Conservation (phyloP, 2,113 vertebrate genomes). For the Chloroceryle aenea region DNA sequence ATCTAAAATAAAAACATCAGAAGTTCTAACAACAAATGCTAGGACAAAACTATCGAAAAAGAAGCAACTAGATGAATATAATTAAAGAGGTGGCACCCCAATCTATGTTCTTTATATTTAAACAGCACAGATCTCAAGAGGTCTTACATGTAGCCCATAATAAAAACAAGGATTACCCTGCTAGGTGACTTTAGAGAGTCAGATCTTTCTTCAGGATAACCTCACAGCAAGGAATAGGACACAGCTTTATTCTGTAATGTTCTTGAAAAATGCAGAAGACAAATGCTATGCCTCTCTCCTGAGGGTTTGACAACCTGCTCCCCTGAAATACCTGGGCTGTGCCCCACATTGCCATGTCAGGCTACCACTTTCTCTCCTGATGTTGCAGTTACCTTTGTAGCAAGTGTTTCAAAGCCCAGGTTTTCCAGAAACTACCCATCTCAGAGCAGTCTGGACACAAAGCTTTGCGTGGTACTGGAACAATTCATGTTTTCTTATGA, state of each 20-base stretch:
- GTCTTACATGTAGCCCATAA: background rate
- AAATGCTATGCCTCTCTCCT: background rate
- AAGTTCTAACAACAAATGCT: background rate
- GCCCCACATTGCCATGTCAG: background rate
- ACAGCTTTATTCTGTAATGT: fast-evolving
- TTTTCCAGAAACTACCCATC: background rate
- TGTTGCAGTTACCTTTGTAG: background rate
- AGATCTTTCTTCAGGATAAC: background rate
- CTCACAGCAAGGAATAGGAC: background rate
- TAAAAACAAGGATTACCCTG: background rate
- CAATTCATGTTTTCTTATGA: background rate
- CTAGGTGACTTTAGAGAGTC: background rate
- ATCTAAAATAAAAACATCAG: background rate
- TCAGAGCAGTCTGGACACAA: background rate
- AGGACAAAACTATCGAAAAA: background rate
- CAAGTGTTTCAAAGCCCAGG: fast-evolving
- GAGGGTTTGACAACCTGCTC: fast-evolving
- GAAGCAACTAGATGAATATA: background rate
- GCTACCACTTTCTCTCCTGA: background rate
- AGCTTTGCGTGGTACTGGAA: fast-evolving
- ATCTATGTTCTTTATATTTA: background rate
- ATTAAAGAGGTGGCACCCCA: background rate
- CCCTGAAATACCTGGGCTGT: background rate
- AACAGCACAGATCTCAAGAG: background rate
- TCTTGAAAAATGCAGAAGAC: background rate